A percentile compares a stretch with the other conserved stretches of the same genome.
Conservation (phyloP, 2,113 vertebrate genomes). For the Urocolius indicus region DNA sequence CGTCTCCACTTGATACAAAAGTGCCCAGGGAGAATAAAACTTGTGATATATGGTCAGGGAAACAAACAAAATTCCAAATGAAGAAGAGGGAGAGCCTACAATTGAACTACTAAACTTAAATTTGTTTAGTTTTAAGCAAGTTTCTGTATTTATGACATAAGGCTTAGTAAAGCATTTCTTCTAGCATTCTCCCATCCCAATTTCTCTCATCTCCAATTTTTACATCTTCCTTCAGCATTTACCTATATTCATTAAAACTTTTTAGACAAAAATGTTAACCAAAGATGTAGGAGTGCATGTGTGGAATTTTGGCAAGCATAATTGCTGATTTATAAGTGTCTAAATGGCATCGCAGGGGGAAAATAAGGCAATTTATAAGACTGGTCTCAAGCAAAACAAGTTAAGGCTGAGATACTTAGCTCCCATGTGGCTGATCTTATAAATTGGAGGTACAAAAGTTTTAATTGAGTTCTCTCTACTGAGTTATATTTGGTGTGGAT, state of each 20-base stretch:
- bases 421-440: not conserved
- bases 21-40: not conserved
- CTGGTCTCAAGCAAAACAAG: not conserved
- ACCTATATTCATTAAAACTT: not conserved
- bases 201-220: not conserved
- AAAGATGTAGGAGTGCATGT: not conserved
- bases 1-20: not conserved
- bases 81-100: not conserved
- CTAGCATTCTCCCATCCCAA: not conserved
- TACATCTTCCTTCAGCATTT: not conserved
- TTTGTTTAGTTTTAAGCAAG: not conserved
- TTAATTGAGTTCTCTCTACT: conserved; percentile 40
- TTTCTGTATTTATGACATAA: not conserved
- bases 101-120: not conserved
- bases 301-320: not conserved
- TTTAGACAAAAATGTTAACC: not conserved
- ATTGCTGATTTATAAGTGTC: not conserved
- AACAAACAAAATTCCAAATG: not conserved
- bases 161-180: not conserved
- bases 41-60: not conserved
- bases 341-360: not conserved
- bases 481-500: conserved; percentile 4
- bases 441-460: not conserved
- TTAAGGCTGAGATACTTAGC: not conserved
- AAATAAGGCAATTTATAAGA: conserved; percentile 3